Evolutionary conservation across 1,140 invertebrate species (phyloP), one percentile per base, ranked within the genome.

Genomic region (Dysdera silvatica): DNA sequence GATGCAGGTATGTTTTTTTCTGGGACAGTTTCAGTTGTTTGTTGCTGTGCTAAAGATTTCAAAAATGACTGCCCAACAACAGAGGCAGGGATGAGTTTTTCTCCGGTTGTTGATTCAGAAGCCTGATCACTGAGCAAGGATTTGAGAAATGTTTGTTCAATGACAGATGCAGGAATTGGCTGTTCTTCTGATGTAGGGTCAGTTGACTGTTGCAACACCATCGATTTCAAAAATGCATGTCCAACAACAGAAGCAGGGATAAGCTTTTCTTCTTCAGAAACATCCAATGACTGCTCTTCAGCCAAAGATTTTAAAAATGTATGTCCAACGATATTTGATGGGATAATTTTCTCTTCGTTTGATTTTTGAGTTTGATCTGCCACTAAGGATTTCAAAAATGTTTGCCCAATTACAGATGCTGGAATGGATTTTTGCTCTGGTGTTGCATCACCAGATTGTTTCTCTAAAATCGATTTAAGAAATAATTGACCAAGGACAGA

Each of bases 201-300:
- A 14, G 2, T 29, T 52, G 10, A 12, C 12, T 52, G 20, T 18
- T 58, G 41, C n/a, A 24, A 20, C 40, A 61, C 0, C 1, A 56
- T 35, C 12, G 58, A 24, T 53, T 61, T 61, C 37, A 61, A 43
- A 52, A 61, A 61, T 29, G 49, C 48, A 35, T 61, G 58, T 16
- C 58, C 49, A 43, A 61, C 37, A 41, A 61, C 58, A 20, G 35
- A 23, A 16, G 61, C 28, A 29, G 61, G 61, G 8, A 61, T 61
- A 23, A 20, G 6, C 6, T 8, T 35, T 14, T 14, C 16, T 28
- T 20, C 18, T 12, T 6, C 8, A 45, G n/a, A 16, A 45, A 8
- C 7, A n/a, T 8, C 43, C 10, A 23, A 8, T 14, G 43, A 18
- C n/a, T 37, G 35, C 8, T 37, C 8, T 10, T 37, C 35, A 37